phyloP scores from a whole-genome alignment of 2,113 vertebrate genomes.

The Perognathus longimembris region DNA sequence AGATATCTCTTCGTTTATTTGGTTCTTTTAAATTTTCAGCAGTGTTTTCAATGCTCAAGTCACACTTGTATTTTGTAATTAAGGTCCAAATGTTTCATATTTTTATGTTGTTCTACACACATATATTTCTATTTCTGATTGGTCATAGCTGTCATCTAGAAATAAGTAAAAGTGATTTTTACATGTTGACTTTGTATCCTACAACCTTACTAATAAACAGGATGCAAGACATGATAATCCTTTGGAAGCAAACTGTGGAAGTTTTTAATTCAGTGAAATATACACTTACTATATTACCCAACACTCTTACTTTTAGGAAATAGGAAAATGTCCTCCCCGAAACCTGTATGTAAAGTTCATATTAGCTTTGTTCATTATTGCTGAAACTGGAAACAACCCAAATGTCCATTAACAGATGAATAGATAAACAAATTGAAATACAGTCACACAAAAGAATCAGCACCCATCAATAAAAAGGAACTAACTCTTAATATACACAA shows the following conservation, averaged over 20 bases:
- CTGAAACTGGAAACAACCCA: constrained; percentile 33
- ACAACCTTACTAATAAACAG: constrained; percentile 55
- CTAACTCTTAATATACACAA: not conserved
- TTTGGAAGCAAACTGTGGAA: not conserved
- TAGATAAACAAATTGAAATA: not conserved
- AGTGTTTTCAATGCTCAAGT: constrained; percentile 30
- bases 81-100: constrained; percentile 40
- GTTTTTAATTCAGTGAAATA: constrained; percentile 39
- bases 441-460: not conserved
- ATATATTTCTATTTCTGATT: constrained; percentile 43
- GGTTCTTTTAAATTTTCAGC: not conserved
- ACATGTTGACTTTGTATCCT: constrained; percentile 9
- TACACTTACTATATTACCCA: not conserved
- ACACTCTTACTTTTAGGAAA: constrained; percentile 55
- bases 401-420: not conserved
- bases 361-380: constrained; percentile 1
- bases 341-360: constrained; percentile 23
- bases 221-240: not conserved
- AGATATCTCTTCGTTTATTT: not conserved
- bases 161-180: constrained; percentile 59
- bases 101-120: constrained; percentile 19
- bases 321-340: constrained; percentile 27
- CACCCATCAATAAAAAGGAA: not conserved
- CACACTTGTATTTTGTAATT: constrained; percentile 46
- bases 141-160: constrained; percentile 1